These are phyloP conservation scores for Trematomus bernacchii DNA, from an alignment of 2,797 vertebrate species.

Conservation along the genomic window DNA sequence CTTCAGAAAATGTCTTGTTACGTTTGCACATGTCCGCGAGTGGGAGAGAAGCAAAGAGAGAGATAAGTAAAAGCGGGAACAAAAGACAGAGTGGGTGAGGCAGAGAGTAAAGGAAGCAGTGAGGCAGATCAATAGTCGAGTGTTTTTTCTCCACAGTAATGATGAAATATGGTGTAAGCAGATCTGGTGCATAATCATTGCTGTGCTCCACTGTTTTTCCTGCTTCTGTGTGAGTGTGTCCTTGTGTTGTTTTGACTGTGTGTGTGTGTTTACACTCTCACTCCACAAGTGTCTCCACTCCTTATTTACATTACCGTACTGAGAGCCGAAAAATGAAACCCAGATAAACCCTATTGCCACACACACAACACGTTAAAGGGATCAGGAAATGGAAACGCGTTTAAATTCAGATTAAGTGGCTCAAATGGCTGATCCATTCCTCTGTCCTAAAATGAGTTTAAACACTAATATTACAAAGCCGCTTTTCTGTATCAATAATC, in stretches of 20 bases:
- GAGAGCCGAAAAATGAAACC: slow-evolving; percentile 43
- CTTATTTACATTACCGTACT: slow-evolving; percentile 58
- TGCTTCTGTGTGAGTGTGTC: slow-evolving; percentile 53
- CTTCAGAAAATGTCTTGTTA: slow-evolving; percentile 66
- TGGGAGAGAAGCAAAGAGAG: slow-evolving; percentile 57
- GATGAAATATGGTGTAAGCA: slow-evolving; percentile 89
- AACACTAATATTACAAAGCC: slow-evolving; percentile 1
- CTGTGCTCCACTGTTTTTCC: slow-evolving; percentile 72
- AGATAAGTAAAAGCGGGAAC: slow-evolving; percentile 61
- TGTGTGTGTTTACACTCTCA: slow-evolving; percentile 18
- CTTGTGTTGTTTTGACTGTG: slow-evolving; percentile 53
- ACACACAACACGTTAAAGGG: slow-evolving; percentile 13
- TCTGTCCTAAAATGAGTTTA: slow-evolving; percentile 24
- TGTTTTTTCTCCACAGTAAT: slow-evolving; percentile 83
- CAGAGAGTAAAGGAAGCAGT: slow-evolving; percentile 66
- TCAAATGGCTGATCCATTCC: slow-evolving; percentile 19
- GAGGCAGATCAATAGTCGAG: slow-evolving; percentile 82
- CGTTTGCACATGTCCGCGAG: slow-evolving; percentile 67
- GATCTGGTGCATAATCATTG: slow-evolving; percentile 83
- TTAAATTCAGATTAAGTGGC: slow-evolving; percentile 27
- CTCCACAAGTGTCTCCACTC: slow-evolving; percentile 56
- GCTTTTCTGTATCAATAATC: slow-evolving; percentile 27
- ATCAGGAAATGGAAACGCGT: slow-evolving; percentile 35
- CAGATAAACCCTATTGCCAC: slow-evolving; percentile 41
- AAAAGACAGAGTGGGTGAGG: slow-evolving; percentile 55